Conservation (phyloP, 2,797 vertebrate genomes). For the Scolopax rusticola region DNA sequence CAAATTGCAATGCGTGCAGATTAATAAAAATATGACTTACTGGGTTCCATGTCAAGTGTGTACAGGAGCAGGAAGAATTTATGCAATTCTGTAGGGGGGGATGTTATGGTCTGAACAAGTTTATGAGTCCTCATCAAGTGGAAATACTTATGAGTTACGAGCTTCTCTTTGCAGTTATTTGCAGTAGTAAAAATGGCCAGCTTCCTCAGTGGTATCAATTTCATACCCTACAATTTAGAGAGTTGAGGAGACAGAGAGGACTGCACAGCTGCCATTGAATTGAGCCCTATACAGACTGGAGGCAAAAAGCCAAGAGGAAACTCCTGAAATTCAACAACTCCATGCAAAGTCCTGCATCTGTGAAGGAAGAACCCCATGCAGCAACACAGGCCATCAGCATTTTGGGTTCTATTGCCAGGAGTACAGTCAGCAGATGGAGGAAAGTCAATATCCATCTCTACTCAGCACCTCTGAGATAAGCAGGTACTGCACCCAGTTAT, state of each 20-base stretch:
- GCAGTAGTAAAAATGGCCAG: neutral
- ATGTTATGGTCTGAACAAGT: neutral
- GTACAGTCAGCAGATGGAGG: neutral
- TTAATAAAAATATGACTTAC: conserved; percentile 39
- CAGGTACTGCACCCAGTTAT: neutral
- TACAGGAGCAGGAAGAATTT: neutral
- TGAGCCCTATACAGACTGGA: neutral
- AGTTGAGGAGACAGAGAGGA: neutral
- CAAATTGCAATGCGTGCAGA: neutral
- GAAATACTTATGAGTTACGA: neutral
- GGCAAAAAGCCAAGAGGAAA: neutral
- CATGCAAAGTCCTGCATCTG: neutral
- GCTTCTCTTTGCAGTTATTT: neutral
- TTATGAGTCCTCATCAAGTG: conserved; percentile 12
- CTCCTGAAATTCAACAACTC: neutral
- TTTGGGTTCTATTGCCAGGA: neutral
- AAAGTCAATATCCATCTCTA: neutral
- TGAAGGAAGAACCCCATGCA: neutral
- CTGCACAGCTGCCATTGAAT: neutral
- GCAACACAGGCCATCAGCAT: neutral
- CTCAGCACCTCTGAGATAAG: neutral
- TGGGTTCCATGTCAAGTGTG: neutral
- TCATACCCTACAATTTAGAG: neutral
- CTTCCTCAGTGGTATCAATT: neutral
- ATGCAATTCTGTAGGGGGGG: neutral